Conservation (phyloP, 2,888 invertebrate species). For the Eucera pruinosa region DNA sequence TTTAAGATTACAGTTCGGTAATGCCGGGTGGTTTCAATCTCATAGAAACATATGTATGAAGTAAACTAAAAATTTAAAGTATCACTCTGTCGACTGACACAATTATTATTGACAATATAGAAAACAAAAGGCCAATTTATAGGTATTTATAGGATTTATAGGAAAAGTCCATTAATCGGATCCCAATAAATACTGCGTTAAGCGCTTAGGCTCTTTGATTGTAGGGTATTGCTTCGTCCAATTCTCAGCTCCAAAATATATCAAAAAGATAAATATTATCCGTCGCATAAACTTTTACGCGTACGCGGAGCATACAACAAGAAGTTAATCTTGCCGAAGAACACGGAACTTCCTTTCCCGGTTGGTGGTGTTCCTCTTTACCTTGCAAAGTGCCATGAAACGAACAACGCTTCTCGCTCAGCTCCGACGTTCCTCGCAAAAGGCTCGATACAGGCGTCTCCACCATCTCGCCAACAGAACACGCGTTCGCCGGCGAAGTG, state of each 20-base stretch:
- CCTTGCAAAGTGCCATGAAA: neutral
- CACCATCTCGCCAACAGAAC: neutral
- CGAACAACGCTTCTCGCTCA: constrained; percentile 4
- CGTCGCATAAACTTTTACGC: neutral
- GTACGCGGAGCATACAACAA: neutral
- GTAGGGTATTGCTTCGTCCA: too few species aligned
- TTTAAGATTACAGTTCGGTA: too few species aligned
- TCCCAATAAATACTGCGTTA: too few species aligned
- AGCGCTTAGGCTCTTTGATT: too few species aligned
- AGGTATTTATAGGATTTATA: too few species aligned
- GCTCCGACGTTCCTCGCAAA: neutral
- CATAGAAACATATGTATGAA: too few species aligned
- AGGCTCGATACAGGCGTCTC: neutral
- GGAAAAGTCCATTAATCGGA: too few species aligned
- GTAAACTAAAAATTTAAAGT: too few species aligned
- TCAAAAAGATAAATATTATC: neutral
- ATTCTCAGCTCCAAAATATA: neutral
- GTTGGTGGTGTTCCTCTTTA: neutral
- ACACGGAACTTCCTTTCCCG: neutral
- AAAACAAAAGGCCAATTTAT: too few species aligned
- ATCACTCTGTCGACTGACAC: too few species aligned
- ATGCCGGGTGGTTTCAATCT: too few species aligned
- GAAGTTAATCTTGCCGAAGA: constrained; percentile 10
- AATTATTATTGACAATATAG: too few species aligned
- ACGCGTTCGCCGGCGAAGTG: constrained; percentile 21